Conservation (phyloP, 2,797 vertebrate genomes). For the Botia kubotai region DNA sequence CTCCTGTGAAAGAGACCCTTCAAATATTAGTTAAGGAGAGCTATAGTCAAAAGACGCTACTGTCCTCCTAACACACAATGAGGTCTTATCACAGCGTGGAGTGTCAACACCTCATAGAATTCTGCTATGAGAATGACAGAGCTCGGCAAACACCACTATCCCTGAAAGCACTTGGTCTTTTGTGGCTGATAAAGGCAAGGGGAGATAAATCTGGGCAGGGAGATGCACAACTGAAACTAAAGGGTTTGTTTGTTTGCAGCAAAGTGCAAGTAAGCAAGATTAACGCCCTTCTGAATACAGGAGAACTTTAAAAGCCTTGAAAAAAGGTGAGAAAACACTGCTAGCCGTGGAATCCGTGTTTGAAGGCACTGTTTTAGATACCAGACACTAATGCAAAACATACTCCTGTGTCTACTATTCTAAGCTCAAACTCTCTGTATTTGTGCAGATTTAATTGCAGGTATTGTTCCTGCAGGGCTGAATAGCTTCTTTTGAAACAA, state of each 20-base stretch:
- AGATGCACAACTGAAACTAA: slow-evolving; percentile 54
- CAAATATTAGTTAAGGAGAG: slow-evolving; percentile 51
- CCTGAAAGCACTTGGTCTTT: slow-evolving; percentile 57
- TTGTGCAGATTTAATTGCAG: slow-evolving; percentile 26
- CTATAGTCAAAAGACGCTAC: slow-evolving; percentile 44
- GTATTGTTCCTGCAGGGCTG: slow-evolving; percentile 27
- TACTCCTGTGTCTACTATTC: slow-evolving; percentile 11
- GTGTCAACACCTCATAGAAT: slow-evolving; percentile 61
- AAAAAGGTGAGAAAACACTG: slow-evolving; percentile 41
- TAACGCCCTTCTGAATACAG: slow-evolving; percentile 47
- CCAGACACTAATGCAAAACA: slow-evolving; percentile 21
- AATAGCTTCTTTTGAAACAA: slow-evolving; percentile 37
- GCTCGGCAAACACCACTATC: slow-evolving; percentile 50
- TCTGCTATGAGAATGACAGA: slow-evolving; percentile 50
- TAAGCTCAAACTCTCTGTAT: slow-evolving; percentile 14
- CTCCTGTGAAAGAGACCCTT: slow-evolving; percentile 39
- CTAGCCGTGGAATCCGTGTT: slow-evolving; percentile 25
- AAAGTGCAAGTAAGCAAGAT: slow-evolving; percentile 51
- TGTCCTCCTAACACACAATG: slow-evolving; percentile 59
- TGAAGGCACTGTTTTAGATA: slow-evolving; percentile 42
- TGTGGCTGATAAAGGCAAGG: slow-evolving; percentile 52
- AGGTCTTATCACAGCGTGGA: slow-evolving; percentile 60
- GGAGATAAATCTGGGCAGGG: slow-evolving; percentile 55
- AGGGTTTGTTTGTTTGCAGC: slow-evolving; percentile 54
- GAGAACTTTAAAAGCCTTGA: slow-evolving; percentile 37